Evolutionary conservation across 2,797 vertebrate genomes (phyloP).

Genomic region (Eospalax fontanierii): DNA sequence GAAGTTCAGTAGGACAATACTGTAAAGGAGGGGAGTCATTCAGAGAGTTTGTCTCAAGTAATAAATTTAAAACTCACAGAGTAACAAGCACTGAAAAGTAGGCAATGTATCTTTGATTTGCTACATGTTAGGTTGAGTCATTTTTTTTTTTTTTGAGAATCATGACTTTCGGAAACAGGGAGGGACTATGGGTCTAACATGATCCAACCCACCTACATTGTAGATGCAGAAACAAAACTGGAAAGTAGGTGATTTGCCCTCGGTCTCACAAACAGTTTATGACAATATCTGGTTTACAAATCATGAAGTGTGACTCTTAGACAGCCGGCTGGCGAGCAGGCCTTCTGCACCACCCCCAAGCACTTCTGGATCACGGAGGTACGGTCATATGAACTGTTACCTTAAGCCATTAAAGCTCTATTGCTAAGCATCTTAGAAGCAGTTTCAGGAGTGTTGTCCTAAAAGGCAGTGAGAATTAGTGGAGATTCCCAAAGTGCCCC

Average conservation of each 20-base stretch:
- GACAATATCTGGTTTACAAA: neutral
- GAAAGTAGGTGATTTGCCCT: neutral
- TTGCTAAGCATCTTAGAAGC: slow-evolving; percentile 6
- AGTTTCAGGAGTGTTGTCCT: slow-evolving; percentile 9
- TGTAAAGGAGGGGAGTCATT: neutral
- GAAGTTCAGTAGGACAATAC: neutral
- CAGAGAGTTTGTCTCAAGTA: slow-evolving; percentile 9
- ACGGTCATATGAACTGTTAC: slow-evolving; percentile 14
- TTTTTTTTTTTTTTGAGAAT: neutral
- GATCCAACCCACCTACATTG: neutral
- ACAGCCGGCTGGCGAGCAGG: neutral
- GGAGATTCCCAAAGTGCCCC: neutral
- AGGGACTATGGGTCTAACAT: neutral
- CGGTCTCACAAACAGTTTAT: neutral
- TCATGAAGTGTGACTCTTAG: neutral
- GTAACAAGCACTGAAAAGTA: neutral
- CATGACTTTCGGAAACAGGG: neutral
- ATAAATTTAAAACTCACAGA: neutral
- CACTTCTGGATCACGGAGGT: neutral
- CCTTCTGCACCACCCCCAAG: neutral
- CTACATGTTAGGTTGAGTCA: neutral
- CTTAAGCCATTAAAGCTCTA: slow-evolving; percentile 18
- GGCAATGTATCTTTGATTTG: neutral
- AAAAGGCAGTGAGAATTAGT: neutral
- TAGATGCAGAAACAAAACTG: slow-evolving; percentile 32